Percentiles rank a stretch among this genome's conserved stretches.
These are phyloP conservation scores for Bombycilla garrulus DNA, from an alignment of 2,113 vertebrate genomes.

Conservation along the genomic window DNA sequence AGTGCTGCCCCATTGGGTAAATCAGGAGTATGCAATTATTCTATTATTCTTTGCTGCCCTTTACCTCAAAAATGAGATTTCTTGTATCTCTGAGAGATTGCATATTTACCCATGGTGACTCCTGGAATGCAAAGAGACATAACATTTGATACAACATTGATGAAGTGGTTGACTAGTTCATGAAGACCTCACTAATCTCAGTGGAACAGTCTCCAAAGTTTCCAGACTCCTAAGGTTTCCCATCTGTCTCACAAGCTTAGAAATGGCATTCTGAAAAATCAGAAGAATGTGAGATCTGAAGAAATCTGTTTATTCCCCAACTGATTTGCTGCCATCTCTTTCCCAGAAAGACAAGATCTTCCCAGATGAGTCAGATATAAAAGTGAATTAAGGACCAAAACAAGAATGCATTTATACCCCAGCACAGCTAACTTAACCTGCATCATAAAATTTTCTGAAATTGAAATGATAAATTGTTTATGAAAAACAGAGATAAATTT, in stretches of 20 bases:
- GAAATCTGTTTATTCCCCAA: neutral
- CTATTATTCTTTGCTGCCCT: neutral
- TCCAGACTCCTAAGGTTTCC: neutral
- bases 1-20: neutral
- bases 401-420: neutral
- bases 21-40: neutral
- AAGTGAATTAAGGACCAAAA: constrained; percentile 23
- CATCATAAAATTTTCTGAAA: neutral
- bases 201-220: neutral
- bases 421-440: neutral
- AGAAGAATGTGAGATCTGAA: constrained; percentile 12
- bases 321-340: neutral
- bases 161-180: neutral
- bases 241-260: neutral
- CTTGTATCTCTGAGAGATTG: neutral
- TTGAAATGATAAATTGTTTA: neutral
- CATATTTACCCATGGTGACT: neutral
- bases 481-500: neutral
- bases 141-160: neutral
- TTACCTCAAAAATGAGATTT: neutral
- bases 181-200: neutral
- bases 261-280: neutral
- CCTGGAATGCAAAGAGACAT: neutral
- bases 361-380: neutral
- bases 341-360: neutral